Percentiles rank a stretch among this genome's conserved stretches.
Evolutionary conservation across 2,888 invertebrate species (phyloP).

Genomic region (Danaus chrysippus): DNA sequence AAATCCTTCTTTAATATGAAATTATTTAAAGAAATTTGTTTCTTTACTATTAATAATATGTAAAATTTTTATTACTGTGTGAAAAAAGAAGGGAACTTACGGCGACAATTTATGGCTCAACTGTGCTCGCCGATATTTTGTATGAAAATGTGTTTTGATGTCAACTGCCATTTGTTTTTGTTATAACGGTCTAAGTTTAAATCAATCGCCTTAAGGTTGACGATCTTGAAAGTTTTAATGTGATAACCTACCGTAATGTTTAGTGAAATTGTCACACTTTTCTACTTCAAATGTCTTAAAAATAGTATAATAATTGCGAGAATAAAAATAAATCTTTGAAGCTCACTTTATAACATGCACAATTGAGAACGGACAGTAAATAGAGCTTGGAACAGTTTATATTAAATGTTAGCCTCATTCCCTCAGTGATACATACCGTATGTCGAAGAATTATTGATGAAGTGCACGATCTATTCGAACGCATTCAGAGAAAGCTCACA

Average conservation of each 20-base stretch:
- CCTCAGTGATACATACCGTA: conserved; percentile 37
- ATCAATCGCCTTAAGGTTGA: no score
- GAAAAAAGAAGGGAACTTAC: conserved; percentile 64
- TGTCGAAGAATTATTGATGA: conserved; percentile 49
- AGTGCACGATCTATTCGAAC: conserved; percentile 37
- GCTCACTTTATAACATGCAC: not conserved
- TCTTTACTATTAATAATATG: no score
- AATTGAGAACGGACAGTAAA: conserved; percentile 3
- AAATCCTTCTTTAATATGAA: not conserved
- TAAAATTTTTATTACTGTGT: no score
- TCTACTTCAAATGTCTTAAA: not conserved
- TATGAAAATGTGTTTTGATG: conserved; percentile 57
- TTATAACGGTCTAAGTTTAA: no score
- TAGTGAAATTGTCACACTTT: not conserved
- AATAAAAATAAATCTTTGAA: not conserved
- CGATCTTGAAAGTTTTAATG: no score
- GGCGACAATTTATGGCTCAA: conserved; percentile 59
- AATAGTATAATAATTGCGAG: not conserved
- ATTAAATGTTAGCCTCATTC: conserved; percentile 27
- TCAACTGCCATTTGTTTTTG: conserved; percentile 4
- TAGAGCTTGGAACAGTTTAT: conserved; percentile 13
- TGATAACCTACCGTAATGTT: no score
- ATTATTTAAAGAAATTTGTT: not conserved
- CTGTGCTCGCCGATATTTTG: conserved; percentile 58
- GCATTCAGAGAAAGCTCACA: conserved; percentile 20